These are phyloP conservation scores for Oxyteleia sp. DNA, from an alignment of 2,888 invertebrate genomes.

Conservation along the genomic window DNA sequence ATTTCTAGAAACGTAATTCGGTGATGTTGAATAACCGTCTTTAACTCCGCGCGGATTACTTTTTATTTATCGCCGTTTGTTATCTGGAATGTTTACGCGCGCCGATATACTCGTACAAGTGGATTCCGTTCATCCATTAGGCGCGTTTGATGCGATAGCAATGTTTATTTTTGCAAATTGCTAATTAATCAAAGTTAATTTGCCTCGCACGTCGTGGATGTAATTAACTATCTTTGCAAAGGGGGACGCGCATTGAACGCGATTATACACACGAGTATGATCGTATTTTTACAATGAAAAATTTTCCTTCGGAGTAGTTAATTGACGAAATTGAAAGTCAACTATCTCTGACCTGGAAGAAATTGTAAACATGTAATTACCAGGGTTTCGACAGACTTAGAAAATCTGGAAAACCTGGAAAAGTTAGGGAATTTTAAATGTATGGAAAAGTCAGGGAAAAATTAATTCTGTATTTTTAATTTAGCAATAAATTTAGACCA, in stretches of 20 bases:
- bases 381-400: no score
- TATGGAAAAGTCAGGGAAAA: no score
- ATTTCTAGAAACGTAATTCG: slow-evolving; percentile 32
- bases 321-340: no score
- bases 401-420: no score
- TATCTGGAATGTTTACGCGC: slow-evolving; percentile 45
- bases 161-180: slow-evolving; percentile 52
- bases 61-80: slow-evolving; percentile 38
- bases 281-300: no score
- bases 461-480: no score
- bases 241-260: background rate
- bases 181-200: slow-evolving; percentile 61
- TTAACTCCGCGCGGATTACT: slow-evolving; percentile 35
- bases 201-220: slow-evolving; percentile 7
- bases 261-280: no score
- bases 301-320: no score
- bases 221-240: slow-evolving; percentile 19
- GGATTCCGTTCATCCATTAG: slow-evolving; percentile 45
- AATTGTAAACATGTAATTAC: no score
- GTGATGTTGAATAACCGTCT: slow-evolving; percentile 34
- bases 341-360: no score
- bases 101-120: slow-evolving; percentile 22
- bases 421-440: no score
- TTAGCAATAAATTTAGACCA: no score
- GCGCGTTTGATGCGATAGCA: slow-evolving; percentile 30